phyloP scores from a whole-genome alignment of 2,888 invertebrate species.

The Dryadula phaetusa region DNA sequence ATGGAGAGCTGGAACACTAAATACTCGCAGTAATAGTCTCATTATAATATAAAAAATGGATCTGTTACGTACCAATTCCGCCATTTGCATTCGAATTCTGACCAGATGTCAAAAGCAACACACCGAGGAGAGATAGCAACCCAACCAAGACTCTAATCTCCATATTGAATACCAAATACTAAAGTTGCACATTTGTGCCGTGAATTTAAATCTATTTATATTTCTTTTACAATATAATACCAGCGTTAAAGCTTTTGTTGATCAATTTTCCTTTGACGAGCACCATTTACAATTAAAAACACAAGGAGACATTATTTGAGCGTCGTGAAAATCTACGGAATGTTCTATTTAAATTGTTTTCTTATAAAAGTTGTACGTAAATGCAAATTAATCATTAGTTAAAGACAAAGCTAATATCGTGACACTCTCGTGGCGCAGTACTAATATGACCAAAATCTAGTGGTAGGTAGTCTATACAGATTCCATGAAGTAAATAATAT shows the following conservation, averaged over 20 bases:
- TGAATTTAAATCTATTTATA: not conserved
- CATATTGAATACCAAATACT: conserved; percentile 1
- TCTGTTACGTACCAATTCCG: no score
- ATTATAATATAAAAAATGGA: no score
- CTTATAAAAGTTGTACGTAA: not conserved
- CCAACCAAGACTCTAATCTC: not conserved
- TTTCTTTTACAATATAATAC: no score
- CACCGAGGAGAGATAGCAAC: not conserved
- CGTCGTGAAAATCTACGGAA: not conserved
- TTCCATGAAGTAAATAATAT: no score
- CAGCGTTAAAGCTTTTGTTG: not conserved
- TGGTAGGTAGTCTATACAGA: no score
- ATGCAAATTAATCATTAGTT: not conserved
- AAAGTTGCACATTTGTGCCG: not conserved
- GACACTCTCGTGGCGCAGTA: not conserved
- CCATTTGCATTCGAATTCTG: not conserved
- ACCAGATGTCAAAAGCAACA: not conserved
- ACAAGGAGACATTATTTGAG: not conserved
- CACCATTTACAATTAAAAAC: not conserved
- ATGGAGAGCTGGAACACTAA: no score
- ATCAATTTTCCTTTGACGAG: not conserved
- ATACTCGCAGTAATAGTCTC: no score
- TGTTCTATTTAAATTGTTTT: not conserved
- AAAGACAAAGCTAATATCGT: not conserved
- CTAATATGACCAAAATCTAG: no score